Percentiles rank a stretch among this genome's conserved stretches.
Conservation (phyloP, 2,113 vertebrate species). For the Fulica atra region DNA sequence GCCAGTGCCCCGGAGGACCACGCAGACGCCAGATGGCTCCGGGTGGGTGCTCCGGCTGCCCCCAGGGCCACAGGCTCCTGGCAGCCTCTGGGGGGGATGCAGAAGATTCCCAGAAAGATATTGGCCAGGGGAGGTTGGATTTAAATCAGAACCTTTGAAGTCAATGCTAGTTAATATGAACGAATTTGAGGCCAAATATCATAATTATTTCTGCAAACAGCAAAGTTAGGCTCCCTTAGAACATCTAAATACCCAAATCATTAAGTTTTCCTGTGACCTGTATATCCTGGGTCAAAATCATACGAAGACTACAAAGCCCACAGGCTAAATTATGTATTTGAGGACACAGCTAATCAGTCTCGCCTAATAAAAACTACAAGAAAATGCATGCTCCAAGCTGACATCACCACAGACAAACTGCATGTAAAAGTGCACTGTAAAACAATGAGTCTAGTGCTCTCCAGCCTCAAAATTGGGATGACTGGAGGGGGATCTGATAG, state of each 20-base stretch:
- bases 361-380: conserved; percentile 37
- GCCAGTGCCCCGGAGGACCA: not conserved
- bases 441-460: not conserved
- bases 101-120: not conserved
- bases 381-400: conserved; percentile 12
- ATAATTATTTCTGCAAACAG: not conserved
- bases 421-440: not conserved
- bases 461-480: not conserved
- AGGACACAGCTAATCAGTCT: conserved; percentile 30
- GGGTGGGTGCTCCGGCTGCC: not conserved
- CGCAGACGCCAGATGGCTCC: conserved; percentile 50
- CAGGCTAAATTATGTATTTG: conserved; percentile 32
- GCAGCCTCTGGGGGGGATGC: not conserved
- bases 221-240: not conserved
- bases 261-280: conserved; percentile 36
- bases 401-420: not conserved
- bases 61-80: not conserved
- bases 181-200: not conserved
- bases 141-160: conserved; percentile 8
- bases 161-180: not conserved
- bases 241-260: not conserved
- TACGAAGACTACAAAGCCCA: conserved; percentile 2
- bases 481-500: conserved; percentile 24
- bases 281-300: conserved; percentile 37
- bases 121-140: not conserved